These are phyloP conservation scores for Ameiurus melas DNA, from an alignment of 2,113 vertebrate genomes.

Conservation along the genomic window DNA sequence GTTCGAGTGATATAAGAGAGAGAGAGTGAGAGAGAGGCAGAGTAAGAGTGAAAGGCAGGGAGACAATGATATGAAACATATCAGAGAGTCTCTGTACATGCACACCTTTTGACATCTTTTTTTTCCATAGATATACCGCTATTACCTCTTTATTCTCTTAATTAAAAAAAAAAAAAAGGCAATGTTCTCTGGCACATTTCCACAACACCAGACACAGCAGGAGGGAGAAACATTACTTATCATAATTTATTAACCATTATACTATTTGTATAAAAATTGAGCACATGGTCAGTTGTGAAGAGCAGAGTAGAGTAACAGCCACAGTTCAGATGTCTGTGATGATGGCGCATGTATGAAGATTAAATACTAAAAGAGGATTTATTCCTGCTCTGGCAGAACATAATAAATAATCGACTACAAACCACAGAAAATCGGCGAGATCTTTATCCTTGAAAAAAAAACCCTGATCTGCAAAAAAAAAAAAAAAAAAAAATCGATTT, in stretches of 20 bases:
- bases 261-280: background rate
- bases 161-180: background rate
- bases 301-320: background rate
- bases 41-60: too few relatives aligned
- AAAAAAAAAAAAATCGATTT: constrained; percentile 35
- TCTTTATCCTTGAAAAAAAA: constrained; percentile 51
- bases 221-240: constrained; percentile 10
- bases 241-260: constrained; percentile 28
- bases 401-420: constrained; percentile 67
- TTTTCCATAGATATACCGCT: background rate
- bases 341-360: constrained; percentile 64
- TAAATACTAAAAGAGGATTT: constrained; percentile 69
- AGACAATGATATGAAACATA: too few relatives aligned
- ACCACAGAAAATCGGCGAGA: constrained; percentile 56
- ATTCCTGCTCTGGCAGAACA: constrained; percentile 65
- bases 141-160: background rate
- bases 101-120: background rate
- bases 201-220: background rate
- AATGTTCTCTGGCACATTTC: background rate
- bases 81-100: background rate
- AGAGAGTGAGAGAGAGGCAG: too few relatives aligned
- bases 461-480: background rate
- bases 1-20: too few relatives aligned
- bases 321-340: constrained; percentile 31
- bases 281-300: constrained; percentile 1